Base-by-base conservation (phyloP, 2,888 invertebrate genomes). In the Plutella xylostella region DNA sequence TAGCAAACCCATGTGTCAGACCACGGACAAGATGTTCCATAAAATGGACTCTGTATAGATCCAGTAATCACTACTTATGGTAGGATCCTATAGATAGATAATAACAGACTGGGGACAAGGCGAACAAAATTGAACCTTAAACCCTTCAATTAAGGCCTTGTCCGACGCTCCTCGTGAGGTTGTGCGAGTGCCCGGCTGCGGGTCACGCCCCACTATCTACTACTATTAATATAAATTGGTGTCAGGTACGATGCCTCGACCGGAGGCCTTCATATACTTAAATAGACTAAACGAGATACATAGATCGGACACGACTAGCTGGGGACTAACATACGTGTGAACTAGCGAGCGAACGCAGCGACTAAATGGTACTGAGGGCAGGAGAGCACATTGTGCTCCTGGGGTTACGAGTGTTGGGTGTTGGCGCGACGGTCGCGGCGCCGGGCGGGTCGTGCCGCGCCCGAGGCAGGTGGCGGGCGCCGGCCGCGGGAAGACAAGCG, bases 241-340 rank as follows among this genome's bases (percentile, higher is more conserved):
- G 54, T 80, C 79, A 77, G 77, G 73, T 79, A 77, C 74, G 65
- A 68, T 6, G 37, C 37, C 45, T 22, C 45, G 30, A 15, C 12
- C 41, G 44, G 44, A 48, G 42, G 46, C 50, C 28, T 43, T 48
- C 43, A 45, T 47, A 46, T 45, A 57, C 54, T 57, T 53, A n/a
- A n/a, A n/a, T 58, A 75, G 67, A 48, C 49, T 49, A 47, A 15
- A 45, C 40, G 42, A 41, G 43, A 44, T 45, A 45, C 21, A 35
- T n/a, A n/a, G n/a, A 22, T 25, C 28, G 35, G 45, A 46, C 44
- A 45, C 45, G 46, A 40, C 38, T 42, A 63, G 65, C 71, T 68
- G 75, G 34, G 11, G 14, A 34, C 34, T 34, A 34, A 15, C 9
- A 50, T 48, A 47, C 47, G 48, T 48, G 43, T 51, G 53, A 53